Evolutionary conservation across 2,888 invertebrate species (phyloP), one percentile per base, ranked within the genome.

Genomic region (Lysandra coridon): DNA sequence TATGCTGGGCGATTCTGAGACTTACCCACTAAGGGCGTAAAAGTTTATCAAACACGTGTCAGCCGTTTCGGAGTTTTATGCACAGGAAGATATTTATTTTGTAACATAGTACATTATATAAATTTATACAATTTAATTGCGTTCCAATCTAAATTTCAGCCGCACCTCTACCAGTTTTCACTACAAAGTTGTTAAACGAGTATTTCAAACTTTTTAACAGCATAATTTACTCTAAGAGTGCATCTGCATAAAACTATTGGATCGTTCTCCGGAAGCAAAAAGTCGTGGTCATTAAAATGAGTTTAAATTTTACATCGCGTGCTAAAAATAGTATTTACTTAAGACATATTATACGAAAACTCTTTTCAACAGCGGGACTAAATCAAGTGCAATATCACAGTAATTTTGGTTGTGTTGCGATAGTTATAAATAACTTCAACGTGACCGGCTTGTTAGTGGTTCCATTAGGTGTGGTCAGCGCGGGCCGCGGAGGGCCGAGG

Each of bases 341-440:
- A 33, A 33, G 23, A 33, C 1, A 3, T 69, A 73, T 1, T 40
- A 33, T 44, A 74, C 44, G 7, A 37, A 37, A 74, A 40, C 74
- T 23, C 44, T n/a, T 17, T 44, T 44, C n/a, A 23, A 33, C 76
- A 2, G 17, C 14, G 30, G 76, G 49, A 76, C 23, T 53, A 44
- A 76, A 76, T 76, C 76, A 14, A 33, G 53, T 75, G 49, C 14
- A 33, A 44, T 75, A 53, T 75, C 17, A 33, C 14, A 85, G 87
- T 86, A 88, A 89, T 90, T 88, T 90, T 89, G 87, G 89, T 89
- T 87, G 88, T 89, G 87, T 89, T 89, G 88, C 91, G 86, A 90
- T 90, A 91, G 91, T 90, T 91, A 93, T 92, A 93, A 93, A 93
- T 92, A 92, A 92, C 86, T 86, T 85, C 89, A 90, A 92, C 93